Evolutionary conservation across 53 echinoderm and acorn worm genomes (phyloP).

Genomic region (Glandiceps talaboti): DNA sequence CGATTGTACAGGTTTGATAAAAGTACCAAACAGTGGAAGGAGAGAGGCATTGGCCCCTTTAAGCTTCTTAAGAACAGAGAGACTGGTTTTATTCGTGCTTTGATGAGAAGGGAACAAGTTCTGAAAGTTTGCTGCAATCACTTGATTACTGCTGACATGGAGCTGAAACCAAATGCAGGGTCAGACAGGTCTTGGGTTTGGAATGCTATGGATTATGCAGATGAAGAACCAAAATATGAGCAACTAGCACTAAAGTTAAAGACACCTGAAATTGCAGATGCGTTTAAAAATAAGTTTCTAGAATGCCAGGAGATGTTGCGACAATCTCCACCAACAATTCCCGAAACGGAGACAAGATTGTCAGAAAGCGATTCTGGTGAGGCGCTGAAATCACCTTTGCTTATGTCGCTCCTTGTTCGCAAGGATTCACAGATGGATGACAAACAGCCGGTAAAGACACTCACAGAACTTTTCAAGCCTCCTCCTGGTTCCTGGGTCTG

Average conservation of each 20-base stretch:
- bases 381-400: not conserved
- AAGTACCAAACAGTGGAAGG: not conserved
- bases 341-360: not conserved
- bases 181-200: conserved; percentile 44
- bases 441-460: not conserved
- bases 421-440: not conserved
- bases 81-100: not conserved
- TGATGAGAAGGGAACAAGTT: not conserved
- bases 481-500: conserved; percentile 56
- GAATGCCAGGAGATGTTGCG: not conserved
- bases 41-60: not conserved
- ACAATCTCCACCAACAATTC: not conserved
- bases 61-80: not conserved
- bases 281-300: not conserved
- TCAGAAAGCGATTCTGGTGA: not conserved
- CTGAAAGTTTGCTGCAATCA: conserved; percentile 44
- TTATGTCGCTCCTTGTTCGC: not conserved
- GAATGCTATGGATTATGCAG: conserved; percentile 65
- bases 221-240: conserved; percentile 42
- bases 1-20: not conserved
- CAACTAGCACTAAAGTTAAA: not conserved
- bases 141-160: conserved; percentile 23
- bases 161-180: conserved; percentile 17
- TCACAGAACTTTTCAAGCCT: conserved; percentile 34
- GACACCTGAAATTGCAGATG: not conserved